phyloP scores from a whole-genome alignment of 2,113 vertebrate genomes.

The Mugil cephalus region DNA sequence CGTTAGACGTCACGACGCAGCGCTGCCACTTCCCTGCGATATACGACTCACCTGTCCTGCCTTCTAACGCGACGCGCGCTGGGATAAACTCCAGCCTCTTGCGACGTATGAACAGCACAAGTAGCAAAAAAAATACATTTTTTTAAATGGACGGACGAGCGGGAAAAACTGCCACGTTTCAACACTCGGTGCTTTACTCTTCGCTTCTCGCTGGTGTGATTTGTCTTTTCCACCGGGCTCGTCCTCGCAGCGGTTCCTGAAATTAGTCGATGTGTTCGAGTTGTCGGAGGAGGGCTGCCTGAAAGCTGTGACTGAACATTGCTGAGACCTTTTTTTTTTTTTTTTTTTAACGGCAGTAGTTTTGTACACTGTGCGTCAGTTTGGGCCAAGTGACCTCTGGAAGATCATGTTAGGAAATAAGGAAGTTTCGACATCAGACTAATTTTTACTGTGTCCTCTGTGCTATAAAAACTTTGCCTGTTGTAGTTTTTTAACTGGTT shows the following conservation, averaged over 20 bases:
- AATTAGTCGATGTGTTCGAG: conserved; percentile 12
- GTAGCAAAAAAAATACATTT: not conserved
- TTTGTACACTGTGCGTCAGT: conserved; percentile 45
- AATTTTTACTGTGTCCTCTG: conserved; percentile 2
- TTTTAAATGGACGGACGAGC: not conserved
- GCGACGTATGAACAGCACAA: conserved; percentile 15
- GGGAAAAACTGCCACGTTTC: conserved; percentile 23
- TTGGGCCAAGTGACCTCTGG: conserved; percentile 46
- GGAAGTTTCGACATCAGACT: not conserved
- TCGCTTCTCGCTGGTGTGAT: conserved; percentile 29
- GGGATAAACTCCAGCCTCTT: conserved; percentile 24
- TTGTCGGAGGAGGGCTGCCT: conserved; percentile 11
- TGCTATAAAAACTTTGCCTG: conserved; percentile 11
- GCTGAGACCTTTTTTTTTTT: conserved; percentile 8
- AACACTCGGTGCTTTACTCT: conserved; percentile 47
- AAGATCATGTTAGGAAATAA: not conserved
- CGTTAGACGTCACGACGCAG: conserved; percentile 17
- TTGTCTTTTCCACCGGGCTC: conserved; percentile 5
- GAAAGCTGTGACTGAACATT: conserved; percentile 40
- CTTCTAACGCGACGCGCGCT: conserved; percentile 49
- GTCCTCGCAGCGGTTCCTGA: conserved; percentile 7
- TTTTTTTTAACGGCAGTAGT: conserved; percentile 6
- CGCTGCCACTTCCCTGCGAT: conserved; percentile 36
- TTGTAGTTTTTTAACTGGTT: conserved; percentile 10
- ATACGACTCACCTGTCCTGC: conserved; percentile 17